Evolutionary conservation across 2,797 vertebrate species (phyloP), one percentile per base, ranked within the genome.

Genomic region (Erpetoichthys calabaricus): DNA sequence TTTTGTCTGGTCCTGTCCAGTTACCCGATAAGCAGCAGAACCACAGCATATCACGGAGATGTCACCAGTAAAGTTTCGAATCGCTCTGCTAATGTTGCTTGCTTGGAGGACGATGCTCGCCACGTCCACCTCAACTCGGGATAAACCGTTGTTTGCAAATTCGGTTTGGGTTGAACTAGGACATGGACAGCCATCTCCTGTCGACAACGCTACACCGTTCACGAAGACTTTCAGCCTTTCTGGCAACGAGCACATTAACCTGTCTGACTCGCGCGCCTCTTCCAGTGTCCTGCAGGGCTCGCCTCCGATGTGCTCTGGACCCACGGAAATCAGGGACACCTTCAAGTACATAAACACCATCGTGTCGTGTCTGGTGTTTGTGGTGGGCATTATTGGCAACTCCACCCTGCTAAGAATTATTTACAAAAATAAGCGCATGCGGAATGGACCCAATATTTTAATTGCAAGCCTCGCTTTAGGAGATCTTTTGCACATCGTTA

Each of bases 401-500:
- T 78, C 79, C 53, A 82, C 91, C 9, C 72, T 96, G 10, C 70
- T 97, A 66, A 79, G 79, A 8, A 90, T 97, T 72, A 97, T 97
- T 75, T 90, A 90, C 64, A 81, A 81, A 68, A 94, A 97, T 79
- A 91, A 91, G 75, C 79, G 84, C 74, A 94, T 94, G 91, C 78
- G 91, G 63, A 97, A 89, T 2, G 88, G 92, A 7, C 90, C 90
- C 1, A 94, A 93, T 64, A 80, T 95, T 61, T 75, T 97, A 56
- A 94, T 97, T 47, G 89, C 87, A 3, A 93, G 89, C 68, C 78
- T 98, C 53, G 92, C 92, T 7, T 62, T 93, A 60, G 94, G 92
- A 6, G 91, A 97, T 66, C 76, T 97, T 44, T 76, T 95, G 2
- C 90, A 93, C 66, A 84, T 97, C 65, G 56, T 91, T 68, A 89